phyloP scores from a whole-genome alignment of 2,888 invertebrate genomes.

The Euplagia quadripunctaria region DNA sequence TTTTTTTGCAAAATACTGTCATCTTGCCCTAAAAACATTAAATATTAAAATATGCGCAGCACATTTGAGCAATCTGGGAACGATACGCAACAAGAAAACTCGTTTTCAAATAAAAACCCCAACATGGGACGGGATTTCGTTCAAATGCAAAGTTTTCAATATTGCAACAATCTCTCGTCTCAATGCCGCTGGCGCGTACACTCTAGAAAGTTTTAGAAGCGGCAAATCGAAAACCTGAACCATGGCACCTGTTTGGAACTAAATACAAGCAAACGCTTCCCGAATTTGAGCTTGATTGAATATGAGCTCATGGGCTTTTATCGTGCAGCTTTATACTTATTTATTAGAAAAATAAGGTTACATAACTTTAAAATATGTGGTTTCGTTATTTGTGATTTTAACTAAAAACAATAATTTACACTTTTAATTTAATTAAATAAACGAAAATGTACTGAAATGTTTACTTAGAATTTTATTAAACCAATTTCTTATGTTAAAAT shows the following conservation, averaged over 20 bases:
- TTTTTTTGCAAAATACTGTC: too few species aligned
- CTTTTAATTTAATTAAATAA: too few species aligned
- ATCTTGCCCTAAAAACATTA: too few species aligned
- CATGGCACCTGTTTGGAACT: background rate
- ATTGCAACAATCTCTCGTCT: conserved; percentile 50
- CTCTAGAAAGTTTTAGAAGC: conserved; percentile 25
- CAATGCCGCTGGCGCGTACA: conserved; percentile 34
- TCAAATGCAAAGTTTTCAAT: conserved; percentile 57
- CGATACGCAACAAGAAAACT: conserved; percentile 27
- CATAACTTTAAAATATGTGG: too few species aligned
- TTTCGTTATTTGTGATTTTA: too few species aligned
- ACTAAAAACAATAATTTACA: too few species aligned
- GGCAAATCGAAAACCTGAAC: conserved; percentile 8
- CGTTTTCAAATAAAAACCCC: conserved; percentile 33
- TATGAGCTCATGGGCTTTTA: background rate
- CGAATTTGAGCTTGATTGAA: background rate
- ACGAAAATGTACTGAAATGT: too few species aligned
- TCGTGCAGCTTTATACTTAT: too few species aligned
- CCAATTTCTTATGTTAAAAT: too few species aligned
- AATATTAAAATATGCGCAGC: too few species aligned
- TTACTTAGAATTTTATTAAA: too few species aligned
- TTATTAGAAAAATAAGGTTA: too few species aligned
- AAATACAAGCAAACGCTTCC: background rate
- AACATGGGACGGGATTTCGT: conserved; percentile 23
- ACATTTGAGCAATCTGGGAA: conserved; percentile 29